Evolutionary conservation across 2,888 invertebrate species (phyloP).

Genomic region (Drosophila picticornis): DNA sequence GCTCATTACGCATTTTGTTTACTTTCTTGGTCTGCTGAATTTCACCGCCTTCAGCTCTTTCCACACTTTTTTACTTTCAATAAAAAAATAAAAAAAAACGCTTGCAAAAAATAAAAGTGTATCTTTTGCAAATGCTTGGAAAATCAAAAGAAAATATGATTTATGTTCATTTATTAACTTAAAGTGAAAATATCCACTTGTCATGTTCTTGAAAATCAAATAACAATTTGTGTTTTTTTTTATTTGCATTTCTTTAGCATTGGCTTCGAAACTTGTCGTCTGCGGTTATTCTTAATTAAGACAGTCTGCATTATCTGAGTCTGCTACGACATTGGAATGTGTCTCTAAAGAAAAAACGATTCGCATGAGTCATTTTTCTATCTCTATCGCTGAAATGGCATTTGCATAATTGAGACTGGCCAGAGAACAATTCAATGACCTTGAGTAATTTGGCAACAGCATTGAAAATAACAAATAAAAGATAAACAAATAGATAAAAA

Average conservation of each 20-base stretch:
- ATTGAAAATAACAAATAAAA: slow-evolving; percentile 10
- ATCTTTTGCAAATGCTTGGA: slow-evolving; percentile 22
- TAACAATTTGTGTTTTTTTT: slow-evolving; percentile 25
- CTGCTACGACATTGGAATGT: slow-evolving; percentile 48
- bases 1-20: slow-evolving; percentile 48
- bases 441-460: slow-evolving; percentile 52
- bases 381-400: not conserved
- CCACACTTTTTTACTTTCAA: slow-evolving; percentile 30
- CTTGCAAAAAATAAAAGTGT: slow-evolving; percentile 1
- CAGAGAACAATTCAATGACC: slow-evolving; percentile 35
- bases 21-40: slow-evolving; percentile 39
- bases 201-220: slow-evolving; percentile 52
- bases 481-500: not conserved
- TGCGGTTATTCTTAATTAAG: slow-evolving; percentile 33
- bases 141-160: slow-evolving; percentile 48
- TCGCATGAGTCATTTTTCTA: slow-evolving; percentile 39
- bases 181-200: slow-evolving; percentile 46
- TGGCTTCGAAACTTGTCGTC: slow-evolving; percentile 31
- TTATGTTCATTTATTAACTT: slow-evolving; percentile 57
- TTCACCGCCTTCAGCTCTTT: slow-evolving; percentile 38
- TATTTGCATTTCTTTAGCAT: slow-evolving; percentile 31
- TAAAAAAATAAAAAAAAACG: slow-evolving; percentile 15
- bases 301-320: slow-evolving; percentile 19
- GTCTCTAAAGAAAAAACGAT: slow-evolving; percentile 16
- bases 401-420: slow-evolving; percentile 16